These are phyloP conservation scores for Gobio gobio DNA, from an alignment of 2,113 vertebrate species.

Conservation along the genomic window DNA sequence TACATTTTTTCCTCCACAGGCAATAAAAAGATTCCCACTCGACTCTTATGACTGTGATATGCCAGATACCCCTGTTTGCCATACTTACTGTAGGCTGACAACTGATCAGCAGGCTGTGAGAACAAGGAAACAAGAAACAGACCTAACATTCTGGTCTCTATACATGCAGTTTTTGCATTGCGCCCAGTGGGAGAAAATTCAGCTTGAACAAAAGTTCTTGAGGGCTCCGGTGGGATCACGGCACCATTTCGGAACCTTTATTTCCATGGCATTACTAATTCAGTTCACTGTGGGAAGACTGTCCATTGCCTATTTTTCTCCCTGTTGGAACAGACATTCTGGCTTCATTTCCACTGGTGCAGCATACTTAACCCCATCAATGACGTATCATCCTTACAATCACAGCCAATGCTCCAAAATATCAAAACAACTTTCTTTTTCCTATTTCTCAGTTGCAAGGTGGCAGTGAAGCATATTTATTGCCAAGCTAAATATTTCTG, in stretches of 20 bases:
- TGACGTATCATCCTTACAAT: constrained; percentile 30
- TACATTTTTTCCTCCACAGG: not conserved
- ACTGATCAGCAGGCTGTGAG: constrained; percentile 50
- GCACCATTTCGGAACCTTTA: constrained; percentile 71
- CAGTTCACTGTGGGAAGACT: constrained; percentile 73
- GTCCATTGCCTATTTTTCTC: constrained; percentile 58
- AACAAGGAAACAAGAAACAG: constrained; percentile 51
- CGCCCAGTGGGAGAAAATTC: constrained; percentile 59
- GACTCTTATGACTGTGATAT: constrained; percentile 35
- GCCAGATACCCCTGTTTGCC: constrained; percentile 39
- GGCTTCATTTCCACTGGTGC: constrained; percentile 66
- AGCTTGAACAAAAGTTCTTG: constrained; percentile 51
- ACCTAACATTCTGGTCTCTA: constrained; percentile 51
- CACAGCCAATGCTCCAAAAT: not conserved
- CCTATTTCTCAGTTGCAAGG: not conserved
- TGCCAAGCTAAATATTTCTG: no score
- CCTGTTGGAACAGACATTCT: constrained; percentile 55
- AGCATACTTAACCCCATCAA: constrained; percentile 67
- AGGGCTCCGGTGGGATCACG: constrained; percentile 64
- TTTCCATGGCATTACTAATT: constrained; percentile 75
- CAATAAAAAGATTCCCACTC: constrained; percentile 24
- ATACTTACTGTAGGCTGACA: constrained; percentile 44
- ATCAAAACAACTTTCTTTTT: not conserved
- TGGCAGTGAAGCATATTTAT: not conserved
- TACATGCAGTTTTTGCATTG: constrained; percentile 49